Conservation (phyloP, 2,888 invertebrate genomes). For the Tryphoninae sp. region DNA sequence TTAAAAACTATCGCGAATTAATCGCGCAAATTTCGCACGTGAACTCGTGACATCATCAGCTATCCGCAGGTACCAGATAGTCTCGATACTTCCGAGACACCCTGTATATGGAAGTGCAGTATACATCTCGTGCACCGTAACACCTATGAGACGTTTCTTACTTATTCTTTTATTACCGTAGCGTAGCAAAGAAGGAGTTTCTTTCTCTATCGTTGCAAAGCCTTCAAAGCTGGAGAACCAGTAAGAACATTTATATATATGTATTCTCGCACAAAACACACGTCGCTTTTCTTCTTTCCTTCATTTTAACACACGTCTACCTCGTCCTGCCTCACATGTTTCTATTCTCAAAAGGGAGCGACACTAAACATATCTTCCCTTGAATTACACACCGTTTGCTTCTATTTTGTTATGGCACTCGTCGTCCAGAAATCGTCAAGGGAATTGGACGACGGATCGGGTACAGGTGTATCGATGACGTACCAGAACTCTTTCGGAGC, state of each 20-base stretch:
- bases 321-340: slow-evolving; percentile 11
- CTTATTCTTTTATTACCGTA: slow-evolving; percentile 42
- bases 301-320: slow-evolving; percentile 30
- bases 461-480: slow-evolving; percentile 36
- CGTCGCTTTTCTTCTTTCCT: slow-evolving; percentile 12
- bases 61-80: too few species aligned
- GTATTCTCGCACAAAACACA: slow-evolving; percentile 9
- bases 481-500: neutral
- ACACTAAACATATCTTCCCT: slow-evolving; percentile 6
- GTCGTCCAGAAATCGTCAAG: slow-evolving; percentile 5
- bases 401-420: slow-evolving; percentile 12
- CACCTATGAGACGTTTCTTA: slow-evolving; percentile 39
- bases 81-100: too few species aligned
- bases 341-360: neutral
- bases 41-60: too few species aligned
- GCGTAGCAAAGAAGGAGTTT: neutral
- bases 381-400: neutral
- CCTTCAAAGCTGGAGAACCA: too few species aligned
- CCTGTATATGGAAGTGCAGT: neutral
- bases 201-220: too few species aligned
- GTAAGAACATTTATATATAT: neutral
- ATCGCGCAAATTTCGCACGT: too few species aligned
- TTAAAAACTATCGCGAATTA: too few species aligned
- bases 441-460: slow-evolving; percentile 40
- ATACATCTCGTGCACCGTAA: slow-evolving; percentile 34